Base-by-base conservation (phyloP, 2,888 invertebrate genomes). In the Carpatolechia fugitivella region DNA sequence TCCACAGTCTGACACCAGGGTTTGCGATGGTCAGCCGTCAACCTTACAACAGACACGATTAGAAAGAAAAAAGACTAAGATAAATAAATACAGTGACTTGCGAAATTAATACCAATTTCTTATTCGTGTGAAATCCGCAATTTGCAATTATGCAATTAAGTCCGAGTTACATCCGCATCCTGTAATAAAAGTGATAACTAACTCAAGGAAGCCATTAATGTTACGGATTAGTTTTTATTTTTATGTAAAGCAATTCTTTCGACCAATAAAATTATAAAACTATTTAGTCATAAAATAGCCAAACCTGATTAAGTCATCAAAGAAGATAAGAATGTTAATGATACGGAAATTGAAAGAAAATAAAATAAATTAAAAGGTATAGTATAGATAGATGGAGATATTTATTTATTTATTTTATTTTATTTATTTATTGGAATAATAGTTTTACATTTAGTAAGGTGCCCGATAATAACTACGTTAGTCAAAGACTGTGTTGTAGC, bases 121-220 rank as follows among this genome's bases (percentile, higher is more conserved):
- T 31, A 18, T 14, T 11, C 29, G 55, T 54, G 50, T 35, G 50
- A 50, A 50, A 50, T 55, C 49, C 40, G 47, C 48, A 18, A 48
- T 47, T 29, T 11, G 16, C 16, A 44, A 44, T 46, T 36, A 47
- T 24, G 20, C 20, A 47, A 35, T 33, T 41, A 16, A 16, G 8
- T 41, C 18, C n/a, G 11, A 41, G 18, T 20, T 29, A 16, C 44
- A 29, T 5, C 18, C 30, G 18, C 16, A 36, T 38, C 47, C 36
- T 16, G 14, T 31, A 29, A 14, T 36, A 36, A 47, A 16, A 14
- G 29, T 36, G 5, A 18, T 30, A n/a, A 7, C 14, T 52, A 24
- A 20, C 10, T 14, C 16, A n/a, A 40, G 52, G 52, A 52, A 52
- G 16, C 18, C 52, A 31, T 41, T 41, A 52, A 29, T 41, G 18